phyloP scores from a whole-genome alignment of 2,797 vertebrate genomes.

The Sebastes diaconus region DNA sequence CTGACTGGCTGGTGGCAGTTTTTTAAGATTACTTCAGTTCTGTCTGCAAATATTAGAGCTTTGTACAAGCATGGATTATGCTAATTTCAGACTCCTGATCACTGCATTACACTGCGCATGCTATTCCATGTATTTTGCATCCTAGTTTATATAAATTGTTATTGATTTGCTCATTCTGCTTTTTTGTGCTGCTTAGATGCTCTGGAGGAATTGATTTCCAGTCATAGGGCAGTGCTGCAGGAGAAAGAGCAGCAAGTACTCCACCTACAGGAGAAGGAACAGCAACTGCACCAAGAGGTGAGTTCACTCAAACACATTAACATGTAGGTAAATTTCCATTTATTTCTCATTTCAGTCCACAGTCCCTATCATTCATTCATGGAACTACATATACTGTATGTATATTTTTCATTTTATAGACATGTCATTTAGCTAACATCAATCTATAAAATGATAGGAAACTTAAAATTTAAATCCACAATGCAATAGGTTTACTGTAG shows the following conservation, averaged over 20 bases:
- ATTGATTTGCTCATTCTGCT: neutral
- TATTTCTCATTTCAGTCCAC: neutral
- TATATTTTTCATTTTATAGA: neutral
- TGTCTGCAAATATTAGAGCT: neutral
- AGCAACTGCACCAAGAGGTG: constrained; percentile 83
- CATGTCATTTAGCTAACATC: neutral
- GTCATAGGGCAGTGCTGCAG: constrained; percentile 75
- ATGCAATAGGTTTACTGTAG: neutral
- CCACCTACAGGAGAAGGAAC: constrained; percentile 81
- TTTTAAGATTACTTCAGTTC: neutral
- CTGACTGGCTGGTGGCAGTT: neutral
- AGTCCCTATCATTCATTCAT: neutral
- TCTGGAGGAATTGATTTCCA: constrained; percentile 79
- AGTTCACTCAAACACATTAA: neutral
- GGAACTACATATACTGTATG: neutral
- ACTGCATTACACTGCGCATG: neutral
- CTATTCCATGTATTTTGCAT: neutral
- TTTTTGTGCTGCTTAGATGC: constrained; percentile 61
- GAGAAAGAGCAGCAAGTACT: constrained; percentile 74
- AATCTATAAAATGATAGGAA: neutral
- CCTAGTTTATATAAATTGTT: neutral
- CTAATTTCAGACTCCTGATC: neutral
- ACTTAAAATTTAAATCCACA: neutral
- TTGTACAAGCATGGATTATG: neutral
- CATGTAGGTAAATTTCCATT: neutral